Conservation (phyloP, 2,888 invertebrate genomes). For the Andrena bucephala region DNA sequence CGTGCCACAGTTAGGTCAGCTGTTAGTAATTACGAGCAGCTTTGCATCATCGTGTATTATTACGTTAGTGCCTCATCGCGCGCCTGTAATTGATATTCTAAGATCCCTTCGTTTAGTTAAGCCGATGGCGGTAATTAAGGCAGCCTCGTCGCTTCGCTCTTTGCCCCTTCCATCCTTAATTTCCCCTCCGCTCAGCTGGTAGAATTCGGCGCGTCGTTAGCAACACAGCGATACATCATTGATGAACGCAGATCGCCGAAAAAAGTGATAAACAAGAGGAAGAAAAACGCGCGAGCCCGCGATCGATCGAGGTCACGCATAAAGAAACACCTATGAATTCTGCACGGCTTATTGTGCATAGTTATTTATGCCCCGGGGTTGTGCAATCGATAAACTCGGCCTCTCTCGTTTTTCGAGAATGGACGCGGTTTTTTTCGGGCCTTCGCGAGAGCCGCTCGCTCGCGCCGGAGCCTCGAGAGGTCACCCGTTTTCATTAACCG, state of each 20-base stretch:
- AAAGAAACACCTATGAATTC: slow-evolving; percentile 54
- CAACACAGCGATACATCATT: slow-evolving; percentile 1
- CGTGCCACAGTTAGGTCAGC: slow-evolving; percentile 13
- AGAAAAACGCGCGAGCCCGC: slow-evolving; percentile 24
- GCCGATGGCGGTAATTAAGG: slow-evolving; percentile 38
- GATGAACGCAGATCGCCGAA: slow-evolving; percentile 19
- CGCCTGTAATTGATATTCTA: slow-evolving; percentile 53
- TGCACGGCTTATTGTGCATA: slow-evolving; percentile 44
- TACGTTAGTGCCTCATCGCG: slow-evolving; percentile 41
- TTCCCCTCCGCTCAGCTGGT: not conserved
- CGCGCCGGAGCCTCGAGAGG: slow-evolving; percentile 2
- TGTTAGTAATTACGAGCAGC: slow-evolving; percentile 23
- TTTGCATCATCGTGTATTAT: slow-evolving; percentile 48
- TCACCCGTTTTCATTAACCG: slow-evolving; percentile 45
- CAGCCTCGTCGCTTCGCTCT: slow-evolving; percentile 3
- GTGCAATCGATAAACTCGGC: slow-evolving; percentile 52
- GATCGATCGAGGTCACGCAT: slow-evolving; percentile 22
- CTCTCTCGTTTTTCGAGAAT: slow-evolving; percentile 49
- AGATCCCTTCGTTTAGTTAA: slow-evolving; percentile 52
- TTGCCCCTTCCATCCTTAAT: not conserved
- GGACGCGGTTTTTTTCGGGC: slow-evolving; percentile 34
- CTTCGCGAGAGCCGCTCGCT: not conserved
- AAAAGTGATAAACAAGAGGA: slow-evolving; percentile 34
- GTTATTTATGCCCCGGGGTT: slow-evolving; percentile 57
- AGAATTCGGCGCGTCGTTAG: slow-evolving; percentile 16